Conservation (phyloP, 2,888 invertebrate genomes). For the Lithosia quadra region DNA sequence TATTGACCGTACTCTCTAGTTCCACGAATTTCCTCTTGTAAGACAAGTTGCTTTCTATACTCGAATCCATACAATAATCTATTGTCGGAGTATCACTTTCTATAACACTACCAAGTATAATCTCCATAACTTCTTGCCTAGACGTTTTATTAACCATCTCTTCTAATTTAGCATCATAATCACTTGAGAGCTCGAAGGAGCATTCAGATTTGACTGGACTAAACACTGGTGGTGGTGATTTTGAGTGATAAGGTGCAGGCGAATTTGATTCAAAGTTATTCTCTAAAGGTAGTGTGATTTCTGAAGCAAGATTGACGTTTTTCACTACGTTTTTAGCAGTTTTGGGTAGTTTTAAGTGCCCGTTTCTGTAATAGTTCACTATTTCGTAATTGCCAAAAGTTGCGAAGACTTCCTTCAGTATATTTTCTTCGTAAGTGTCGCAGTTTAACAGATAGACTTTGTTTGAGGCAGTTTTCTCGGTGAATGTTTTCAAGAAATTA, state of each 20-base stretch:
- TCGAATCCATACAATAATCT: slow-evolving; percentile 73
- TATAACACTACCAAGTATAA: slow-evolving; percentile 77
- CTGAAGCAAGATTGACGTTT: slow-evolving; percentile 67
- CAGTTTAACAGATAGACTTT: slow-evolving; percentile 78
- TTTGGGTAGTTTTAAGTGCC: slow-evolving; percentile 67
- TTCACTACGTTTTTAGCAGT: slow-evolving; percentile 67
- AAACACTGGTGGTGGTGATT: slow-evolving; percentile 56
- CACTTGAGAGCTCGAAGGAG: slow-evolving; percentile 77
- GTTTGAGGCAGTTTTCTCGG: slow-evolving; percentile 54
- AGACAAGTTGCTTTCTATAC: slow-evolving; percentile 61
- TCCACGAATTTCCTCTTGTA: slow-evolving; percentile 72
- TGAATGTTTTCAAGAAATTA: slow-evolving; percentile 65
- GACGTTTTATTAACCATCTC: slow-evolving; percentile 82
- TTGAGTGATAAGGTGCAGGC: slow-evolving; percentile 26
- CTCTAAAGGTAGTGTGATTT: slow-evolving; percentile 72
- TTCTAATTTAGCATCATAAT: slow-evolving; percentile 79
- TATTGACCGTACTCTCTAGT: slow-evolving; percentile 69
- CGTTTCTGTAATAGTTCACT: slow-evolving; percentile 76
- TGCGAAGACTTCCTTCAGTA: slow-evolving; percentile 69
- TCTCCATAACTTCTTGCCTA: slow-evolving; percentile 82
- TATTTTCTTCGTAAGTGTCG: slow-evolving; percentile 73
- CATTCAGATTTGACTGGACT: slow-evolving; percentile 82
- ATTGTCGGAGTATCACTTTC: slow-evolving; percentile 75
- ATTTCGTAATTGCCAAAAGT: slow-evolving; percentile 70
- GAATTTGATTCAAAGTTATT: slow-evolving; percentile 38